Evolutionary conservation across 2,888 invertebrate genomes (phyloP).

Genomic region (Ashinkailepas kermadecensis): DNA sequence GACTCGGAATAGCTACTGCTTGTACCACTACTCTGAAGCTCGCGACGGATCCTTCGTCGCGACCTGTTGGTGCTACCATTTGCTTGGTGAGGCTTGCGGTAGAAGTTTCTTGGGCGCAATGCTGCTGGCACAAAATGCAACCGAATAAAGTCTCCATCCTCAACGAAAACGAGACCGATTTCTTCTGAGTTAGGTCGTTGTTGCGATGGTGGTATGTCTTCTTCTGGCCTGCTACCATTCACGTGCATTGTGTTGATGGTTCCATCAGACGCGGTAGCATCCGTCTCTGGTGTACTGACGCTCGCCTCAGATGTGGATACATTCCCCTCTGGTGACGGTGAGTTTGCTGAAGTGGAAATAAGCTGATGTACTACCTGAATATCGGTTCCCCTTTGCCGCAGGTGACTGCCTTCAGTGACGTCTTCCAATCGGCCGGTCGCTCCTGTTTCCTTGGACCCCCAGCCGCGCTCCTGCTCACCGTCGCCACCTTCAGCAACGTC

Average conservation of each 20-base stretch:
- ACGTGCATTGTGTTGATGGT: neutral
- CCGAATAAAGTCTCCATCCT: neutral
- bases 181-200: neutral
- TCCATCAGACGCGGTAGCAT: neutral
- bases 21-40: no score
- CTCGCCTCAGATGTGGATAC: neutral
- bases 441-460: neutral
- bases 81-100: neutral
- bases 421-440: neutral
- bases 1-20: no score
- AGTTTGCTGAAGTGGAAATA: neutral
- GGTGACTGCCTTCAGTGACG: no score
- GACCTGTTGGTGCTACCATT: neutral
- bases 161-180: neutral
- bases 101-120: neutral
- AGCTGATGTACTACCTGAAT: neutral
- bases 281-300: neutral
- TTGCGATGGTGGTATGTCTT: neutral
- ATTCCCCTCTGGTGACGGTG: no score
- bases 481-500: neutral
- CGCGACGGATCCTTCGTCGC: neutral
- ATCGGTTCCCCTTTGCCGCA: neutral
- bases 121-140: neutral
- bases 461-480: neutral
- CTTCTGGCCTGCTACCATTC: neutral